phyloP scores from a whole-genome alignment of 2,888 invertebrate species.

The Elysia crispata region DNA sequence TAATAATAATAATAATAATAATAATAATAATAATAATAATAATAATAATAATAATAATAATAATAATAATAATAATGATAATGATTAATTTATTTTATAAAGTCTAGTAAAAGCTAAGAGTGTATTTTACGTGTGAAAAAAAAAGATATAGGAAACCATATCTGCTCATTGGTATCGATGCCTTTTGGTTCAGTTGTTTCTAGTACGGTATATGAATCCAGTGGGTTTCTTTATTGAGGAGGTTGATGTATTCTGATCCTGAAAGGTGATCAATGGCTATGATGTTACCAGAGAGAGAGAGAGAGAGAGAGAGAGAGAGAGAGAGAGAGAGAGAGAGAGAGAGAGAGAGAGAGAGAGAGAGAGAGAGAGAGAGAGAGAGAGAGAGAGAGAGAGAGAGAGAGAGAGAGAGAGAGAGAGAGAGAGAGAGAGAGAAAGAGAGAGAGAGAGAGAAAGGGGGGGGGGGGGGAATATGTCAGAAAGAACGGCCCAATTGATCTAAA shows the following conservation, averaged over 20 bases:
- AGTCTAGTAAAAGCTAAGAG: too few relatives aligned
- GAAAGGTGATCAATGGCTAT: not conserved
- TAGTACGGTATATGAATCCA: too few relatives aligned
- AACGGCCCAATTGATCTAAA: not conserved
- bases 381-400: constrained; percentile 7
- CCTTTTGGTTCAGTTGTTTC: too few relatives aligned
- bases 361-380: not conserved
- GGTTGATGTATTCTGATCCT: not conserved
- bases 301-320: constrained; percentile 20
- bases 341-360: not conserved
- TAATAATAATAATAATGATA: too few relatives aligned
- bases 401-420: constrained; percentile 10
- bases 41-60: too few relatives aligned
- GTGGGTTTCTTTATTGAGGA: too few relatives aligned
- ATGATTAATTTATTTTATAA: too few relatives aligned
- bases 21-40: too few relatives aligned
- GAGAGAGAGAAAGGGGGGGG: not conserved
- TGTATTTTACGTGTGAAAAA: too few relatives aligned
- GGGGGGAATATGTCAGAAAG: not conserved
- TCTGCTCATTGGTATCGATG: too few relatives aligned
- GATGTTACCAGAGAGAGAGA: constrained; percentile 1
- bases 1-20: too few relatives aligned
- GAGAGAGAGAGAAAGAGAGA: constrained; percentile 17
- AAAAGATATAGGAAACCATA: too few relatives aligned
- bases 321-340: not conserved